phyloP scores from a whole-genome alignment of 2,888 invertebrate species.

The Luperina nickerlii region DNA sequence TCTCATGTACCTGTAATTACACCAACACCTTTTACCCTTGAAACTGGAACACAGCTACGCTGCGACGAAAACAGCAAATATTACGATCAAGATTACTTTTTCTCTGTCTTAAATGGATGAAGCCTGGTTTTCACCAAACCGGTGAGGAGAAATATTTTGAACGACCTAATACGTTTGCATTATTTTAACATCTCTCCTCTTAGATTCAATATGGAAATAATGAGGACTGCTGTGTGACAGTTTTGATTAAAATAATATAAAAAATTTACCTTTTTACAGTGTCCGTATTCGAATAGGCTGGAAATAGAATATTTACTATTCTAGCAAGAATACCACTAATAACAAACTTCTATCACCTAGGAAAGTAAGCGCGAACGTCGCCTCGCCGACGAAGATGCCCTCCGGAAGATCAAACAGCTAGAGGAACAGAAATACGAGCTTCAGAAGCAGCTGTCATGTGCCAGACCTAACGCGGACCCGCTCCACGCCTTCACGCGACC shows the following conservation, averaged over 20 bases:
- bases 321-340: not conserved
- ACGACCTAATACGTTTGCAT: not conserved
- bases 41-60: too few relatives aligned
- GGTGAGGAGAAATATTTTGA: too few relatives aligned
- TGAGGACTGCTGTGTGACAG: not conserved
- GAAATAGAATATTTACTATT: not conserved
- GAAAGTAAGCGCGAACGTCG: slow-evolving; percentile 98
- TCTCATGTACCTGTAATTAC: not conserved
- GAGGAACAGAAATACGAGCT: slow-evolving; percentile 98
- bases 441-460: slow-evolving; percentile 96
- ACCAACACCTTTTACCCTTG: not conserved
- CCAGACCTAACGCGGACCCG: slow-evolving; percentile 85
- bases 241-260: not conserved
- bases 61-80: not conserved
- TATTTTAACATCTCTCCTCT: not conserved
- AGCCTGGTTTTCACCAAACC: not conserved
- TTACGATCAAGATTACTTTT: not conserved
- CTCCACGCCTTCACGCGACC: slow-evolving; percentile 91
- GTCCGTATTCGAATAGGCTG: not conserved
- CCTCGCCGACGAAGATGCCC: slow-evolving; percentile 97
- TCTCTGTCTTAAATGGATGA: not conserved
- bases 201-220: not conserved
- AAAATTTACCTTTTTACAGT: not conserved
- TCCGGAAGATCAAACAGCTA: slow-evolving; percentile 97
- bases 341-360: slow-evolving; percentile 76